A percentile compares a stretch with the other conserved stretches of the same genome.
Evolutionary conservation across 92 coral and sea anemone species (phyloP).

Genomic region (Paramuricea clavata): DNA sequence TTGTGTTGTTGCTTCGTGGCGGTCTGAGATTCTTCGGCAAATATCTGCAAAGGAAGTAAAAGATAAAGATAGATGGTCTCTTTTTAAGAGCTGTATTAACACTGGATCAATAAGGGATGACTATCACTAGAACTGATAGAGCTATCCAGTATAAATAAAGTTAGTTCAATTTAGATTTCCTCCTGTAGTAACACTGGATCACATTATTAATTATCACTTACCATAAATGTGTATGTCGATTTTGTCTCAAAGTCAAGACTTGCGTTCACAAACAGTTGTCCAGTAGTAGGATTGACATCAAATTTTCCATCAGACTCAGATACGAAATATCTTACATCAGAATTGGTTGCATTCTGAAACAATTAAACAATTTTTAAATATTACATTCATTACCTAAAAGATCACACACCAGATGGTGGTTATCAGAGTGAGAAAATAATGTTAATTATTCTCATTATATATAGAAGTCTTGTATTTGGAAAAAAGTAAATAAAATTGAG

Average conservation of each 20-base stretch:
- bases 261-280: constrained; percentile 63
- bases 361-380: background rate
- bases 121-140: background rate
- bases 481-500: too few relatives aligned
- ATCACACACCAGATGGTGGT: too few relatives aligned
- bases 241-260: constrained; percentile 37
- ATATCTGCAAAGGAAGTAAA: constrained; percentile 5
- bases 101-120: too few relatives aligned
- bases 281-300: constrained; percentile 54
- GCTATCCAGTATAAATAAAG: background rate
- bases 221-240: constrained; percentile 20
- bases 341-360: constrained; percentile 36
- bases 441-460: too few relatives aligned
- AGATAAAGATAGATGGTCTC: background rate
- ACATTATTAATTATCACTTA: background rate
- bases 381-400: too few relatives aligned
- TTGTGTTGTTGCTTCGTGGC: constrained; percentile 30
- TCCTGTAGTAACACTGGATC: background rate
- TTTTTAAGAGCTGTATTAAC: too few relatives aligned
- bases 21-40: constrained; percentile 40
- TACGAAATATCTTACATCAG: constrained; percentile 19
- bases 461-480: too few relatives aligned
- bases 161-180: background rate
- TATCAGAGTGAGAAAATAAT: too few relatives aligned
- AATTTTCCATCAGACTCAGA: constrained; percentile 19